Conservation (phyloP, 1,140 invertebrate species). For the Maconellicoccus hirsutus region DNA sequence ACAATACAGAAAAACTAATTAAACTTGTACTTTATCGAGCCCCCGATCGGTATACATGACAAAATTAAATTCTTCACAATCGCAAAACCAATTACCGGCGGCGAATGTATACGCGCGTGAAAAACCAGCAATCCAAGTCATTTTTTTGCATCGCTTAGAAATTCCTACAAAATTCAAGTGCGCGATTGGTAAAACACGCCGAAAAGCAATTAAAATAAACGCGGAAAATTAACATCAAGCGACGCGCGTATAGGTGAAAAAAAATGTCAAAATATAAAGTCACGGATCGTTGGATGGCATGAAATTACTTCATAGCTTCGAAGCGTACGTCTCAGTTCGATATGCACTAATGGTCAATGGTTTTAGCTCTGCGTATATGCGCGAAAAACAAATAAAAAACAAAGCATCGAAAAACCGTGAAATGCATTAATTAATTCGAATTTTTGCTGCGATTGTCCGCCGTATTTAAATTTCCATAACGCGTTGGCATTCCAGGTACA, state of each 20-base stretch:
- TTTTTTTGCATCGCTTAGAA: neutral
- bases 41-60: no score
- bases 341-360: neutral
- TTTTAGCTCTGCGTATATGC: neutral
- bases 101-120: neutral
- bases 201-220: neutral
- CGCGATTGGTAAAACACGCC: no score
- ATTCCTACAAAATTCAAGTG: neutral
- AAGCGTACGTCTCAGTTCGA: neutral
- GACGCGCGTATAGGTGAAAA: neutral
- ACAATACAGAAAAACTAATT: no score
- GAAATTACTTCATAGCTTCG: neutral
- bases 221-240: neutral
- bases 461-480: no score
- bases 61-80: neutral
- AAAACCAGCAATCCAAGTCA: neutral
- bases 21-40: no score
- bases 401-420: neutral
- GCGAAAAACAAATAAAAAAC: neutral
- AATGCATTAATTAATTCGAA: neutral
- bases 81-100: neutral
- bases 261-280: neutral
- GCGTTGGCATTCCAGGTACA: no score
- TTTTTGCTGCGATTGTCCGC: no score
- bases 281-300: slow-evolving; percentile 2